Percentiles rank a stretch among this genome's conserved stretches.
phyloP scores from a whole-genome alignment of 2,113 vertebrate species.

The Saguinus midas region DNA sequence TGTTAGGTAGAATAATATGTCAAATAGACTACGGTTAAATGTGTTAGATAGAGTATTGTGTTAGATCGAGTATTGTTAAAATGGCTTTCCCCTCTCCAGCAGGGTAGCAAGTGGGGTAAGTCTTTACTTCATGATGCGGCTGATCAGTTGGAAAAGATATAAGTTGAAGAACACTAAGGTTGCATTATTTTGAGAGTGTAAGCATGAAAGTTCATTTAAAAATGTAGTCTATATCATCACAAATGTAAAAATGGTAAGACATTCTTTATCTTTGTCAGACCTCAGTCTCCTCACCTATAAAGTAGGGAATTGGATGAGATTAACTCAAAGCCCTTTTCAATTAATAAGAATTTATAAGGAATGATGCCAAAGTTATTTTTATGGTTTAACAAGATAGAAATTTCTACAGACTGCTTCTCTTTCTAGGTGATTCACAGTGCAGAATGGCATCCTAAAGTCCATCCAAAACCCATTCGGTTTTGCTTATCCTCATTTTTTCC shows the following conservation, averaged over 20 bases:
- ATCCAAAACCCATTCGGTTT: background rate
- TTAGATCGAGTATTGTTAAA: background rate
- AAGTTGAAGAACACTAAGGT: background rate
- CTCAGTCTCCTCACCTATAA: background rate
- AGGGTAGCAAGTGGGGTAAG: background rate
- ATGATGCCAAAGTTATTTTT: background rate
- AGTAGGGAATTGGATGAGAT: background rate
- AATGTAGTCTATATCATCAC: background rate
- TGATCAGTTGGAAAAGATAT: background rate
- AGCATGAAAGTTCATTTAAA: background rate
- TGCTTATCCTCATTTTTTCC: background rate
- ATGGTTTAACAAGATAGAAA: background rate
- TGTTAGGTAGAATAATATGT: no score
- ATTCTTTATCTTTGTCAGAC: background rate
- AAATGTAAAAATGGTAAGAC: background rate
- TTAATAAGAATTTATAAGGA: background rate
- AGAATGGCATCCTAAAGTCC: background rate
- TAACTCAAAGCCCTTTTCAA: background rate
- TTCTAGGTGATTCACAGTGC: background rate
- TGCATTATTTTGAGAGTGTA: background rate
- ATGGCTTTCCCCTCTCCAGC: background rate
- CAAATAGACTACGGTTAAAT: background rate
- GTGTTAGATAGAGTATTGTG: background rate
- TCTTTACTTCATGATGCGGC: background rate
- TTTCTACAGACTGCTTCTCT: background rate